Percentiles rank a stretch among this genome's conserved stretches.
phyloP scores from a whole-genome alignment of 2,888 invertebrate genomes.

The Ariolimax columbianus region DNA sequence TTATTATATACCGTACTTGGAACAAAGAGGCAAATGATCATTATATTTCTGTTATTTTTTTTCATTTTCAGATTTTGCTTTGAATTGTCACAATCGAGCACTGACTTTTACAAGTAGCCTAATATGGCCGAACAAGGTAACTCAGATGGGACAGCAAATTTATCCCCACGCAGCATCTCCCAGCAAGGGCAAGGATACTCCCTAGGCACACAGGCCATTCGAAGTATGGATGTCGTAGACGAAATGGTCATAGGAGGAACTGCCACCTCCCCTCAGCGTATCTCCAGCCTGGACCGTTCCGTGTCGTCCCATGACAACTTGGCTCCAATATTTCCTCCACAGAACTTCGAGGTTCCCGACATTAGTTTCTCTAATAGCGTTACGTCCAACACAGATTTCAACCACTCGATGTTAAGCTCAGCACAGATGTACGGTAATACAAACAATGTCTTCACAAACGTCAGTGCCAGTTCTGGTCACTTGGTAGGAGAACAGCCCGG shows the following conservation, averaged over 20 bases:
- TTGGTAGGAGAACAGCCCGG: background rate
- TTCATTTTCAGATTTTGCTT: background rate
- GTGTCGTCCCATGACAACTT: constrained; percentile 51
- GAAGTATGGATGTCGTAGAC: constrained; percentile 14
- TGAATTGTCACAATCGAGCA: background rate
- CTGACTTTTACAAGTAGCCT: background rate
- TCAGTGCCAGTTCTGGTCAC: constrained; percentile 30
- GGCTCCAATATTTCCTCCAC: constrained; percentile 76
- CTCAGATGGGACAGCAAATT: background rate
- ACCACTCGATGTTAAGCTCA: constrained; percentile 46
- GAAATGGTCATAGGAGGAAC: background rate
- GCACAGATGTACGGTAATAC: constrained; percentile 73
- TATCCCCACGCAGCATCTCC: background rate
- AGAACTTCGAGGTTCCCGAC: constrained; percentile 76
- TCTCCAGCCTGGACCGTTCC: constrained; percentile 11
- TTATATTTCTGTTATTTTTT: too few species aligned
- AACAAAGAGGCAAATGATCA: too few species aligned
- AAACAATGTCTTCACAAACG: constrained; percentile 53
- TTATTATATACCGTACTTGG: too few species aligned
- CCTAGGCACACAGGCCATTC: background rate
- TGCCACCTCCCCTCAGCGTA: background rate
- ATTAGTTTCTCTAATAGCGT: constrained; percentile 68
- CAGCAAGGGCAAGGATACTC: constrained; percentile 10
- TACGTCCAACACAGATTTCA: constrained; percentile 47
- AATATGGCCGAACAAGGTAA: constrained; percentile 20